Conservation (phyloP, 1,140 invertebrate genomes). For the Eriosoma lanigerum region DNA sequence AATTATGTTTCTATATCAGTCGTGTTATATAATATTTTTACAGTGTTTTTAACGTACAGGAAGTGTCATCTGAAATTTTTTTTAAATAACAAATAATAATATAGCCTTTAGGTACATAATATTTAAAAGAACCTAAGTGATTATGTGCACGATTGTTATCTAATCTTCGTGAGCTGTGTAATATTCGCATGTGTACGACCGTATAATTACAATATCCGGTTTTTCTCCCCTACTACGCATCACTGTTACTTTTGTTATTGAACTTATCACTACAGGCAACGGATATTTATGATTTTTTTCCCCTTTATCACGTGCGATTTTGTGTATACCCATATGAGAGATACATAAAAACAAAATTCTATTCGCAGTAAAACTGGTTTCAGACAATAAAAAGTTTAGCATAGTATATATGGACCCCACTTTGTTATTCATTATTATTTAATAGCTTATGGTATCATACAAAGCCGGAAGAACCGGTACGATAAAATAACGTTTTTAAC, state of each 20-base stretch:
- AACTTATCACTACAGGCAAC: constrained; percentile 46
- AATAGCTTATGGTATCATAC: not conserved
- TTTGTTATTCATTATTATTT: constrained; percentile 10
- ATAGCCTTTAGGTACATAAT: no score
- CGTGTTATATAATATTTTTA: not conserved
- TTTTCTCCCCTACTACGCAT: constrained; percentile 34
- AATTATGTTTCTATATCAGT: no score
- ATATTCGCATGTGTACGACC: not conserved
- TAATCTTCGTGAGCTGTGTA: constrained; percentile 27
- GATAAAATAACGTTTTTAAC: not conserved
- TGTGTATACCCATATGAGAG: not conserved
- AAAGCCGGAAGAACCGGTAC: constrained; percentile 17
- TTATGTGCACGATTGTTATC: constrained; percentile 25
- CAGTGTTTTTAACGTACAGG: not conserved
- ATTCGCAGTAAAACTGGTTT: constrained; percentile 8
- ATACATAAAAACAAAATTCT: not conserved
- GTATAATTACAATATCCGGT: constrained; percentile 37
- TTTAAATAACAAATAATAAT: constrained; percentile 6
- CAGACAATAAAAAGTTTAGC: constrained; percentile 20
- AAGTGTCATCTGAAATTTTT: constrained; percentile 6
- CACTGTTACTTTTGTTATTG: constrained; percentile 30
- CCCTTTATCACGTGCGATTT: constrained; percentile 15
- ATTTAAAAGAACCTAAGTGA: not conserved
- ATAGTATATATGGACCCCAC: not conserved
- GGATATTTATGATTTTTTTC: constrained; percentile 38